Evolutionary conservation across 2,888 invertebrate genomes (phyloP), one percentile per base, ranked within the genome.

Genomic region (Cephus pygmeus): DNA sequence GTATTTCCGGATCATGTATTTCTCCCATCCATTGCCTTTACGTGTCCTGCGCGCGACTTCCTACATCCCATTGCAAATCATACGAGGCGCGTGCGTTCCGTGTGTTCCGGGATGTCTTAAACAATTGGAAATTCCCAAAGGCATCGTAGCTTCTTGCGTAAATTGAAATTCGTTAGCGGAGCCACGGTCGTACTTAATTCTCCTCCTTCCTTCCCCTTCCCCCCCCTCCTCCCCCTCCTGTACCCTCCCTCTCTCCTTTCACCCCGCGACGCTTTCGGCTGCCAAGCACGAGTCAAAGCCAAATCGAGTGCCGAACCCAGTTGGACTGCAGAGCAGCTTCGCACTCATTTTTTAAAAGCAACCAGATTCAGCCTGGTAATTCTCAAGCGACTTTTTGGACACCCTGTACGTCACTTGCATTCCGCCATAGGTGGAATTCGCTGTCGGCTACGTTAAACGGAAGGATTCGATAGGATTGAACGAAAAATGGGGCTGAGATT

Each of bases 181-280:
- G 4, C 6, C 40, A 40, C 15, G 0, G 40, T 15, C 40, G 23
- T 6, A 23, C 2, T 6, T 15, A 23, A 23, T 40, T 40, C 40
- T 40, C 4, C 4, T 6, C 1, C 6, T 6, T 0, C 1, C 23
- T 15, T 15, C 1, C 15, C 23, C 6, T 23, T 15, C 1, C 0
- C 15, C 15, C 4, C 12, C 12, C 4, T 12, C 11, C 4, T 4
- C 3, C 3, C 3, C 12, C 12, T 12, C 36, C 36, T 12, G 0
- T 4, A 12, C 0, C 12, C 12, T 3, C 12, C 36, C 12, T 36
- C 36, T 12, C 36, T 15, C 40, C 15, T 6, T 36, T 36, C 36
- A 0, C 12, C 36, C 4, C 36, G 1, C 4, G 40, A 56, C 40
- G 9, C 40, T 6, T 56, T 23, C 40, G 40, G 9, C 23, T 56